Base-by-base conservation (phyloP, 2,797 vertebrate species). In the Australoheros facetus region DNA sequence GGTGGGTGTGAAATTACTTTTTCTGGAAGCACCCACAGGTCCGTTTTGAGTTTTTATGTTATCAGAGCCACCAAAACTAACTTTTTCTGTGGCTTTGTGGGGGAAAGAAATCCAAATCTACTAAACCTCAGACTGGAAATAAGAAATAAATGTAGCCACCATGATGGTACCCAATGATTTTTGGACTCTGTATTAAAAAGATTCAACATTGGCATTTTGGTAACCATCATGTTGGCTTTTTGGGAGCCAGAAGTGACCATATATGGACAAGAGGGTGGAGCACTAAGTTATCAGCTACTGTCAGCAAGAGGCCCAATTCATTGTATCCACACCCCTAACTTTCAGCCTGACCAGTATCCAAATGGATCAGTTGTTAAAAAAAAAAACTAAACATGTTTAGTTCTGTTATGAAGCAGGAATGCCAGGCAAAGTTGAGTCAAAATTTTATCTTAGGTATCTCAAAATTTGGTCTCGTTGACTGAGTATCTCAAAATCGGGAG, bases 1-100 rank as follows among this genome's bases (percentile, higher is more conserved):
- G 32, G 73, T 73, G 74, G 28, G 64, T 73, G 82, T 82, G 51
- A 74, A 62, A 79, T 32, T 1, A 32, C 51, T 39, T 57, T 19
- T 30, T 8, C 23, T 71, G 58, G 8, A 56, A 60, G 69, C 87
- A 60, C 73, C 73, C 75, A 28, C 4, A 56, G 78, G 62, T 66
- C 60, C 23, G 26, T 23, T 73, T 79, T 39, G 1, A 3, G 23
- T 30, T 56, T 64, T 30, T 26, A 0, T 56, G 28, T n/a, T 19
- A 2, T 59, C 21, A 62, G 9, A 56, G 14, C 3, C 39, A 51
- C 32, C 30, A 54, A 57, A 55, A 75, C 5, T 0, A 26, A 74
- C 56, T 48, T 62, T 56, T 26, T 2, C 19, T 66, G 32, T 11
- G 8, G 53, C 14, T 81, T 73, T 32, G 0, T 1, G 0, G 26